Base-by-base conservation (phyloP, 1,140 invertebrate genomes). In the Drosophila rufa region DNA sequence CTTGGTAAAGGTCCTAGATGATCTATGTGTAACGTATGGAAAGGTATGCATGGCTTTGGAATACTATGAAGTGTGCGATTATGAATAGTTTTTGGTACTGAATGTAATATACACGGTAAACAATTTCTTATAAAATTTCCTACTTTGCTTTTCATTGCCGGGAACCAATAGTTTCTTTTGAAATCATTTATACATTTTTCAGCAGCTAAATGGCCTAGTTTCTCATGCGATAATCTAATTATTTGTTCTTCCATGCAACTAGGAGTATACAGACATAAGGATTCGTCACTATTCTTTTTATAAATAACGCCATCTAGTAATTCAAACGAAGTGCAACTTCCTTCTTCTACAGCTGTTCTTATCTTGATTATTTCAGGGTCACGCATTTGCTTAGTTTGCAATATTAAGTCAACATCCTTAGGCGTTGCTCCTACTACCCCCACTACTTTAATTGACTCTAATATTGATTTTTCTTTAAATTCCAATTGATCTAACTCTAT, bases 351-450 rank as follows among this genome's bases (percentile, higher is more conserved):
- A 5, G 43, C 43, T 46, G 43, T 46, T 46, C 43, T 46, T 19
- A 46, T 46, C 9, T 19, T 46, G 6, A 15, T 25, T 47, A 25
- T 47, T 25, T 47, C 46, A 47, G 19, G 19, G 6, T 47, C 46
- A 47, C 45, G 46, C 46, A 47, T 47, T 25, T 22, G 25, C 40
- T 42, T 15, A 42, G 40, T 15, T 42, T 42, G 40, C 40, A 42
- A n/a, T 42, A 42, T 42, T n/a, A 51, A 15, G 15, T 27, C 25
- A 51, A 51, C 6, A 56, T 56, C 36, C 12, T 9, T 15, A 56
- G 36, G 53, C 17, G 53, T 25, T 56, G 14, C 33, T 11, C 36
- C 33, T 56, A 56, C 53, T 8, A 56, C 33, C 17, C 36, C 36
- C 12, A 56, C 53, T 40, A 55, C n/a, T 15, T 56, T 40, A 38